Conservation (phyloP, 2,888 invertebrate species). For the Polyommatus icarus region DNA sequence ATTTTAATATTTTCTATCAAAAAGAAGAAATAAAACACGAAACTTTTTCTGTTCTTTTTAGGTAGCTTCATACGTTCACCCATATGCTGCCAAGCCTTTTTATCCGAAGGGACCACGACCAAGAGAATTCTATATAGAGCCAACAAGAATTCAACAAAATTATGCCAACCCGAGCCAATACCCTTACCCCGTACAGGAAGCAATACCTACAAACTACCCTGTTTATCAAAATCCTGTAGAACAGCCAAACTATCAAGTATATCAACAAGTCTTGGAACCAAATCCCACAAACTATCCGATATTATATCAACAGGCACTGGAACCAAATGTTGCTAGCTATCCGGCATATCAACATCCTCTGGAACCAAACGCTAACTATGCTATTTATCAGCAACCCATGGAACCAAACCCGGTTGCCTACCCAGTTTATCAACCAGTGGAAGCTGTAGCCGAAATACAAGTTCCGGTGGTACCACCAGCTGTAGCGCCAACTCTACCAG, state of each 20-base stretch:
- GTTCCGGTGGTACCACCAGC: constrained; percentile 8
- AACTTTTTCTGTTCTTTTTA: neutral
- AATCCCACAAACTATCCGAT: neutral
- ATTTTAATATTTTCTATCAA: neutral
- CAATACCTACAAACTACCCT: constrained; percentile 4
- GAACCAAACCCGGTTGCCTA: constrained; percentile 22
- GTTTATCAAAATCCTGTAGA: constrained; percentile 22
- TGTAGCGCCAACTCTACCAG: neutral
- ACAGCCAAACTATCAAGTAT: constrained; percentile 26
- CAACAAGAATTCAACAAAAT: neutral
- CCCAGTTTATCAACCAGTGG: constrained; percentile 26
- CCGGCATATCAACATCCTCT: constrained; percentile 6
- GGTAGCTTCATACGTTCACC: constrained; percentile 27
- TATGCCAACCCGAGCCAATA: neutral
- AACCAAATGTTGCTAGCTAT: constrained; percentile 7
- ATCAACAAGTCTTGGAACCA: constrained; percentile 3
- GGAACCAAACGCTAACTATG: constrained; percentile 2
- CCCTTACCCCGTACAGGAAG: neutral
- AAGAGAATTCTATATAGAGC: constrained; percentile 22
- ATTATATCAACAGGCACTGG: constrained; percentile 7
- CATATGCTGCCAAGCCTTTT: constrained; percentile 19
- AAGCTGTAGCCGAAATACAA: neutral
- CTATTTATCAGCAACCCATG: constrained; percentile 7
- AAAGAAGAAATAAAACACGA: neutral
- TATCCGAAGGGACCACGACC: constrained; percentile 1